Conservation (phyloP, 2,113 vertebrate species). For the Bolborhynchus lineola region DNA sequence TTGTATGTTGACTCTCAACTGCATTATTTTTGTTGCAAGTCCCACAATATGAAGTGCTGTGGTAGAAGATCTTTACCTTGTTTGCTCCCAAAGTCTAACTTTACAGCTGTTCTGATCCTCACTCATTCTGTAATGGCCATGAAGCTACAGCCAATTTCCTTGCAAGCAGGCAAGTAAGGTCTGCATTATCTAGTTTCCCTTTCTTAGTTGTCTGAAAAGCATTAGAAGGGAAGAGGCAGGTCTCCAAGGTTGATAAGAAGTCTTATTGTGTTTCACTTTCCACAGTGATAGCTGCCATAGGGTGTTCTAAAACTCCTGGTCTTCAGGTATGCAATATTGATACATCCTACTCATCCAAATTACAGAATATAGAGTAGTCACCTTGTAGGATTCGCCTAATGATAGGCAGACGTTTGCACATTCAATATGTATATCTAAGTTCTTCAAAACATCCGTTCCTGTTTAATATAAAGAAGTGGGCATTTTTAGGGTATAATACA, state of each 20-base stretch:
- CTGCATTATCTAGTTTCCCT: not conserved
- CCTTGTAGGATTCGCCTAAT: not conserved
- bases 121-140: not conserved
- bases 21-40: not conserved
- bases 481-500: not conserved
- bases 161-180: not conserved
- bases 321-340: not conserved
- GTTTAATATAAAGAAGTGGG: not conserved
- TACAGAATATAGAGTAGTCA: not conserved
- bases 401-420: not conserved
- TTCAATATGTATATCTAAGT: fast-evolving
- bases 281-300: not conserved
- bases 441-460: not conserved
- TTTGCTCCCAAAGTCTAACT: not conserved
- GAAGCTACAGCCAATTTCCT: not conserved
- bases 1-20: not conserved
- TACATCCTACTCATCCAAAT: not conserved
- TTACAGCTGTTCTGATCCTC: not conserved
- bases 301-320: not conserved
- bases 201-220: not conserved
- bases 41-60: fast-evolving
- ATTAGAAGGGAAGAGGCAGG: not conserved
- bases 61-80: not conserved
- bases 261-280: constrained; percentile 39
- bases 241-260: constrained; percentile 14